Evolutionary conservation across 64 coral and sea anemone genomes (phyloP), one percentile per base, ranked within the genome.

Genomic region (Pocillopora verrucosa): DNA sequence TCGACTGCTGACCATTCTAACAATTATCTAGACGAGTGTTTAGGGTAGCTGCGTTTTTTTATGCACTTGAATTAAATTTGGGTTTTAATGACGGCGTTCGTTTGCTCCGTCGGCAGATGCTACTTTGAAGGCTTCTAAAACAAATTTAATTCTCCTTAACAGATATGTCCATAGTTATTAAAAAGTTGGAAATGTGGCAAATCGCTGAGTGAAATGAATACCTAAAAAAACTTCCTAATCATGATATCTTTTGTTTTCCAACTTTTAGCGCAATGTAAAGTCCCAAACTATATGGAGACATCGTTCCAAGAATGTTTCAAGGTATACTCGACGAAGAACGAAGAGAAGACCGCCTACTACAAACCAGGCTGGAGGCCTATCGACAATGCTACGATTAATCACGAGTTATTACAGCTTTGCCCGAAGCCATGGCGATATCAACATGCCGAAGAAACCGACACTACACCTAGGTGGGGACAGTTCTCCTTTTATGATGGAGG

Each of bases 391-490:
- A 82, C 77, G 73, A 74, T 11, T 51, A 73, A 74, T 17, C 36
- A 36, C 13, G 65, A 74, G 34, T 20, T 90, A 12, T 16, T 82
- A 0, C 56, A 60, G 2, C 77, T 81, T 34, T 90, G 88, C 34
- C 88, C 78, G 36, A 30, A 65, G 60, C 88, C 78, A 14, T 90
- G 88, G 88, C 77, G 88, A 9, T 90, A 90, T 59, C 34, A 60
- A 3, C 82, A 77, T 17, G 78, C 88, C 3, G 65, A 1, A 0
- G 25, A 61, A 36, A 72, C 78, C 5, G 56, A 90, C 22, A 80
- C 56, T 0, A 34, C 74, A 20, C 22, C 65, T 7, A 69, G 65
- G 19, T 90, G 88, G 88, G 88, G 88, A 26, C 69, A 82, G 36
- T 16, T 45, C 22, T 24, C 26, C 5, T 11, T 82, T 1, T 90